Base-by-base conservation (phyloP, 2,888 invertebrate species). In the Spisula solida region DNA sequence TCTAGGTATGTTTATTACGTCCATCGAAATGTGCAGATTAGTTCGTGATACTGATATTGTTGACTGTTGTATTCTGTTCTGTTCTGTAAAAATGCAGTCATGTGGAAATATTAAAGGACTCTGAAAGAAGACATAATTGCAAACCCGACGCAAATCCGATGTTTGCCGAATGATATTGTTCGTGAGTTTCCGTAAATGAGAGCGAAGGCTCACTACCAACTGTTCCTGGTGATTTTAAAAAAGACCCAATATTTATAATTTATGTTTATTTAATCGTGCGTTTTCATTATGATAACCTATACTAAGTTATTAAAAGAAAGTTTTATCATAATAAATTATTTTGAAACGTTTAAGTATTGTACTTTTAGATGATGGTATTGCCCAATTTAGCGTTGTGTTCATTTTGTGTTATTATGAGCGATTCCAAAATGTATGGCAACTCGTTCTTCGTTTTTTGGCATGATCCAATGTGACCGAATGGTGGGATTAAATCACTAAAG, bases 301-400 rank as follows among this genome's bases (percentile, higher is more conserved):
- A 66, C n/a, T 66, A 66, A 66, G n/a, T 66, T 66, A 66, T 66
- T n/a, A 66, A 66, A 25, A 66, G 16, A 66, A 66, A 66, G 60
- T 66, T 25, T 25, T 66, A 66, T 66, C 6, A 66, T n/a, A 66
- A 66, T 66, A 66, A 66, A 66, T 66, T 66, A 66, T 66, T 66
- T 66, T 66, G 25, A 66, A 66, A 66, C 60, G 60, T 66, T 66
- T 66, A 66, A 25, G 10, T 25, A 6, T 66, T 66, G 51, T 16
- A 51, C 12, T 51, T 51, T 12, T 51, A 51, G 51, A 8, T 51
- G 14, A 51, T 51, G 51, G 16, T 51, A 51, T 51, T 51, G 6
- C 12, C 51, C 51, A 51, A 51, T 16, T 51, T 51, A 8, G 47
- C 47, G 47, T 47, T 47, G 47, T 47, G 47, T 47, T 12, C 47